Conservation (phyloP, 2,113 vertebrate genomes). For the Epinephelus moara region DNA sequence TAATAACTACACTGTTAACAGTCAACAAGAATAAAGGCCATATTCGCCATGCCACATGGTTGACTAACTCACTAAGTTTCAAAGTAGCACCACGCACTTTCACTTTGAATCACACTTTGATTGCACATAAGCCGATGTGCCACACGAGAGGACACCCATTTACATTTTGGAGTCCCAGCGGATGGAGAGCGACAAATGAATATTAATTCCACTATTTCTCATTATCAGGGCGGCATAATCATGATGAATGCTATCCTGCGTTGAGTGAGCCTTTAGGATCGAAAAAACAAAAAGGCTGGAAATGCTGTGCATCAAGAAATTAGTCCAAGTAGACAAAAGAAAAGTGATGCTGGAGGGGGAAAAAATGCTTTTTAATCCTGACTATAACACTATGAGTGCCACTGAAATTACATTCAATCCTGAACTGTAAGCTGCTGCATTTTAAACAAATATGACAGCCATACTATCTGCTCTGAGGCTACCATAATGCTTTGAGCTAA, state of each 20-base stretch:
- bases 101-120: slow-evolving; percentile 53
- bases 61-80: slow-evolving; percentile 29
- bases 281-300: slow-evolving; percentile 49
- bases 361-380: slow-evolving; percentile 8
- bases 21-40: slow-evolving; percentile 15
- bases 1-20: slow-evolving; percentile 13
- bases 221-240: slow-evolving; percentile 70
- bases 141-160: slow-evolving; percentile 55
- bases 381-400: not conserved
- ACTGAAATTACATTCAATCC: too few relatives aligned
- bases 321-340: not conserved
- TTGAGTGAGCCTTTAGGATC: slow-evolving; percentile 51
- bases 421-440: too few relatives aligned
- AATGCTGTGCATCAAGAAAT: slow-evolving; percentile 12
- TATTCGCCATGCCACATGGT: slow-evolving; percentile 6
- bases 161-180: slow-evolving; percentile 60
- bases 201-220: slow-evolving; percentile 75
- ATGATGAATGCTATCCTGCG: slow-evolving; percentile 67
- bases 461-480: not conserved
- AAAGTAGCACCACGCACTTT: slow-evolving; percentile 20
- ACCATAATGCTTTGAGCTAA: not conserved
- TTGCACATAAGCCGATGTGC: slow-evolving; percentile 32
- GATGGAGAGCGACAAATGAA: slow-evolving; percentile 69
- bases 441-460: too few relatives aligned
- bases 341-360: not conserved